phyloP scores from a whole-genome alignment of 2,888 invertebrate genomes.

The Beris chalybata region DNA sequence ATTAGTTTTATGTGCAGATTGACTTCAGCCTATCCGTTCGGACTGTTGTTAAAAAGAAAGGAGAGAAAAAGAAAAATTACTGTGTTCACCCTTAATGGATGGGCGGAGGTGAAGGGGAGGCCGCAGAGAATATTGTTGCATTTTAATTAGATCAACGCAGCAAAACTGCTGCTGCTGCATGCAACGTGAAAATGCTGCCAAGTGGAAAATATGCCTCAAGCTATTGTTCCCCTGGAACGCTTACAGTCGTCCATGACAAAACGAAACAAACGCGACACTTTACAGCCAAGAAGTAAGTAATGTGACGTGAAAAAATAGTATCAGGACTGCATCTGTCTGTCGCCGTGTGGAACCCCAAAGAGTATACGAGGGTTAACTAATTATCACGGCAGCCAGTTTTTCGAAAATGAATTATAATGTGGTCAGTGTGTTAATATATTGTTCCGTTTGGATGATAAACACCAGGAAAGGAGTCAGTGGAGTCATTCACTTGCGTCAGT shows the following conservation, averaged over 20 bases:
- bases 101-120: too few species aligned
- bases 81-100: conserved; percentile 1
- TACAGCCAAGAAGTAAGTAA: background rate
- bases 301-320: conserved; percentile 2
- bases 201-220: conserved; percentile 30
- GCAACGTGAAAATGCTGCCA: conserved; percentile 11
- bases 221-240: conserved; percentile 10
- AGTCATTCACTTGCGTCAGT: too few species aligned
- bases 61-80: background rate
- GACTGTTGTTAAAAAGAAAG: background rate
- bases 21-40: conserved; percentile 8
- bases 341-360: conserved; percentile 24
- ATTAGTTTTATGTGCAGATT: conserved; percentile 30
- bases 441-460: background rate
- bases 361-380: conserved; percentile 14
- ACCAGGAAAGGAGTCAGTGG: background rate
- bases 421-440: conserved; percentile 27
- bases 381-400: conserved; percentile 12
- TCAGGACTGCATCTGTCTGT: conserved; percentile 23
- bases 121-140: conserved; percentile 7
- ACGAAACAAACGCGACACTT: conserved; percentile 30
- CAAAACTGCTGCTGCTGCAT: background rate
- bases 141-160: conserved; percentile 29
- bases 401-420: conserved; percentile 26
- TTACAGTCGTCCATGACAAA: conserved; percentile 12